A percentile compares a stretch with the other conserved stretches of the same genome.
These are phyloP conservation scores for Rhinolophus ferrumequinum DNA, from an alignment of 2,113 vertebrate genomes.

Conservation along the genomic window DNA sequence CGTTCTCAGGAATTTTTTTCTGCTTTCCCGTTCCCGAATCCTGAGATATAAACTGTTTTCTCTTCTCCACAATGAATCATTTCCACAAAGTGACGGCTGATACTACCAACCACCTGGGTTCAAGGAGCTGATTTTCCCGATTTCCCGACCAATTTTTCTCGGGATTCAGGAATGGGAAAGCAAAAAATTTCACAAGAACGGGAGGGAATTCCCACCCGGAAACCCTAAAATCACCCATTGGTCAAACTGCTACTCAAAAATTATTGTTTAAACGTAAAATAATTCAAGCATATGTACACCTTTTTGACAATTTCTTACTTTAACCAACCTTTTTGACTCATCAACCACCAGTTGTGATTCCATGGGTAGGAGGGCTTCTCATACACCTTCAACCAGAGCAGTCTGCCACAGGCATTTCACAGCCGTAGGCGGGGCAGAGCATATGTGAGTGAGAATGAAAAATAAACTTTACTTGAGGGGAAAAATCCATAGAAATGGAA, in stretches of 20 bases:
- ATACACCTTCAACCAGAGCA: not conserved
- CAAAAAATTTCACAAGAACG: no score
- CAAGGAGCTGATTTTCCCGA: no score
- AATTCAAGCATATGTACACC: not conserved
- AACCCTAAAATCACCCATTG: no score
- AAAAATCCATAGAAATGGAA: not conserved
- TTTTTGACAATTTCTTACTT: not conserved
- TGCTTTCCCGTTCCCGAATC: no score
- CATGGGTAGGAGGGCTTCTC: not conserved
- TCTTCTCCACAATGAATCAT: no score
- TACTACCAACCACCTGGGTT: no score
- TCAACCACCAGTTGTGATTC: not conserved
- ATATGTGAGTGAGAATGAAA: not conserved
- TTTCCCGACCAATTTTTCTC: no score
- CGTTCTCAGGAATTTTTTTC: no score
- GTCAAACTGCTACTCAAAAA: not conserved
- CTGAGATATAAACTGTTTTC: no score
- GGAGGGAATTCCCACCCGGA: no score
- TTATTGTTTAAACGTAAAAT: not conserved
- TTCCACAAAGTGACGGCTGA: no score
- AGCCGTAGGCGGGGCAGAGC: not conserved
- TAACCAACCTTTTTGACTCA: not conserved
- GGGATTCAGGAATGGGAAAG: no score
- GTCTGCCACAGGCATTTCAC: not conserved
- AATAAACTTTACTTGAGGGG: fast-evolving